Conservation (phyloP, 1,140 invertebrate species). For the Berghia stephanieae region DNA sequence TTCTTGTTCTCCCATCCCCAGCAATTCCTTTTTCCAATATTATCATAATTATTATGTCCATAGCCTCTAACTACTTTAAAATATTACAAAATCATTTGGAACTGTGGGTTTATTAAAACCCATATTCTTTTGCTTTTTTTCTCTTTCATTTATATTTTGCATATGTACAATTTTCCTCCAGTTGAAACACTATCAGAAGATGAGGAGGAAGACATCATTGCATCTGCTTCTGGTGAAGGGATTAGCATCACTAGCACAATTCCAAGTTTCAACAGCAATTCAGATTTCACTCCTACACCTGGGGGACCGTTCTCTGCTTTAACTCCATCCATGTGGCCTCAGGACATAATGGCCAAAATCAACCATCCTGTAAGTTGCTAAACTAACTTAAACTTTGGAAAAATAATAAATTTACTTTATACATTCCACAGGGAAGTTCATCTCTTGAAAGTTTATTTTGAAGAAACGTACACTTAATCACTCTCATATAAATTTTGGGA, state of each 20-base stretch:
- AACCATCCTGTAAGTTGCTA: conserved; percentile 56
- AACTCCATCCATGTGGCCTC: conserved; percentile 96
- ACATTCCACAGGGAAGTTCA: too few relatives aligned
- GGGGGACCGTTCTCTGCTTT: conserved; percentile 81
- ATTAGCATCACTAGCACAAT: conserved; percentile 71
- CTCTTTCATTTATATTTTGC: conserved; percentile 8
- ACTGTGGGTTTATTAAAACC: not conserved
- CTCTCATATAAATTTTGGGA: too few relatives aligned
- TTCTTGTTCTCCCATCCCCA: not conserved
- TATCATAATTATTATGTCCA: not conserved
- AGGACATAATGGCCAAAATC: conserved; percentile 86
- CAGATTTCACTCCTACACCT: conserved; percentile 62
- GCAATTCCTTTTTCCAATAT: not conserved
- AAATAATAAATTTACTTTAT: too few relatives aligned
- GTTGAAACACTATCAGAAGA: conserved; percentile 84
- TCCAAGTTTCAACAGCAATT: conserved; percentile 38
- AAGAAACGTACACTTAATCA: too few relatives aligned
- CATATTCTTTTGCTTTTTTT: not conserved
- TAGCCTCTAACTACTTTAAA: not conserved
- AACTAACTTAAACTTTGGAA: too few relatives aligned
- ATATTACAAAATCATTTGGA: not conserved
- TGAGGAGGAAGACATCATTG: conserved; percentile 76
- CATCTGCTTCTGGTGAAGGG: conserved; percentile 62
- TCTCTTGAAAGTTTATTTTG: too few relatives aligned
- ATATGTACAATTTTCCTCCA: too few relatives aligned